Evolutionary conservation across 2,888 invertebrate genomes (phyloP), one percentile per base, ranked within the genome.

Genomic region (Orthonychiurus folsomi): DNA sequence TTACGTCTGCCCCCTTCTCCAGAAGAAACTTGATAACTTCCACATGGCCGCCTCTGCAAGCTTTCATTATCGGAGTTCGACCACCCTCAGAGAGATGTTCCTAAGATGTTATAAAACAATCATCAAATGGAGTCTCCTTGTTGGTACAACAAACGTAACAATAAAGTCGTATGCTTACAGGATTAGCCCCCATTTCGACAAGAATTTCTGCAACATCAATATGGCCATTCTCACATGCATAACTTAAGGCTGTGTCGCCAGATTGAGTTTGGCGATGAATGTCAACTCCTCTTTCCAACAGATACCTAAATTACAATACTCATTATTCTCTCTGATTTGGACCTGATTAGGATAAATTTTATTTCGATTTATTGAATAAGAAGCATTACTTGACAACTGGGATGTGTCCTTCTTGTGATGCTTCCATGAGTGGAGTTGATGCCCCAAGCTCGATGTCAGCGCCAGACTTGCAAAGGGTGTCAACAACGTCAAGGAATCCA

Each of bases 171-270:
- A n/a, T 48, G 75, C 79, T 75, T 76, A 85, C 85, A 75, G 96
- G 80, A 78, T 90, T 86, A 60, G 95, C 96, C 72, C 90, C 90
- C 76, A 88, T 89, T 70, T 90, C 88, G 69, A 97, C 81, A 63
- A 99, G 82, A 66, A 93, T 84, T 78, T 94, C 93, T 24, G 93
- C 93, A 25, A 97, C 94, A 80, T 95, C 94, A 1, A 94, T 94
- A 80, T 97, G 96, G 0, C 97, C 97, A 81, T 96, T 97, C 81
- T 97, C 97, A 80, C 94, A 94, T 60, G 97, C 96, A 80, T 96
- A 95, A 63, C 94, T 95, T 65, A 99, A 81, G 60, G 97, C 94
- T 64, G 94, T 94, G 78, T 95, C 94, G 65, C 92, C 91, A 50
- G 94, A 93, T 78, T 91, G 92, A 47, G 95, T 95, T 79, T 89